Conservation (phyloP, 2,888 invertebrate species). For the Anodontia alba region DNA sequence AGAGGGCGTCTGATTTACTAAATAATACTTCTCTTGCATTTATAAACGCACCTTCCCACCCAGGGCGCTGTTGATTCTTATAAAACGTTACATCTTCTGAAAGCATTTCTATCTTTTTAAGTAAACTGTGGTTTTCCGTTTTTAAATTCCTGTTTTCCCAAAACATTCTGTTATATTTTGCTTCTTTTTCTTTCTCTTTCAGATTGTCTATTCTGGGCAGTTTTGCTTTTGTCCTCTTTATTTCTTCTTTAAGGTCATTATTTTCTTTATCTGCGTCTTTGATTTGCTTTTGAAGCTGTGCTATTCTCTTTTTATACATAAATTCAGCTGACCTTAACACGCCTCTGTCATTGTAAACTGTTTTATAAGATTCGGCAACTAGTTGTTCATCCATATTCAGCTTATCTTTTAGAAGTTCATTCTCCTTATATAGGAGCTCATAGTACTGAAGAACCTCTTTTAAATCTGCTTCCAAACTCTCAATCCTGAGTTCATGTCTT, state of each 20-base stretch:
- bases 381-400: background rate
- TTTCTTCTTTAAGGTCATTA: background rate
- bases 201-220: background rate
- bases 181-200: background rate
- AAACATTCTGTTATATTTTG: conserved; percentile 3
- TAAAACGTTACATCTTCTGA: conserved; percentile 1
- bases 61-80: background rate
- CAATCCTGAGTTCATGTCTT: background rate
- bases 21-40: background rate
- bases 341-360: conserved; percentile 5
- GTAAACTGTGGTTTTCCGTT: background rate
- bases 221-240: background rate
- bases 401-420: background rate
- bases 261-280: background rate
- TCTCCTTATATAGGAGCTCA: background rate
- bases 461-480: conserved; percentile 4
- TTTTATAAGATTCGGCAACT: conserved; percentile 9
- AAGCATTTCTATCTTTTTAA: background rate
- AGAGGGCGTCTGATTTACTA: background rate
- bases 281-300: background rate
- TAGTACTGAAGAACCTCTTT: conserved; percentile 9
- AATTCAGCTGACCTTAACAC: conserved; percentile 3
- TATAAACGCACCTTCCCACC: background rate
- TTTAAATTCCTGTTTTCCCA: conserved; percentile 2
- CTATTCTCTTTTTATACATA: conserved; percentile 10